Conservation (phyloP, 1,140 invertebrate species). For the Zaprionus lachaisei region DNA sequence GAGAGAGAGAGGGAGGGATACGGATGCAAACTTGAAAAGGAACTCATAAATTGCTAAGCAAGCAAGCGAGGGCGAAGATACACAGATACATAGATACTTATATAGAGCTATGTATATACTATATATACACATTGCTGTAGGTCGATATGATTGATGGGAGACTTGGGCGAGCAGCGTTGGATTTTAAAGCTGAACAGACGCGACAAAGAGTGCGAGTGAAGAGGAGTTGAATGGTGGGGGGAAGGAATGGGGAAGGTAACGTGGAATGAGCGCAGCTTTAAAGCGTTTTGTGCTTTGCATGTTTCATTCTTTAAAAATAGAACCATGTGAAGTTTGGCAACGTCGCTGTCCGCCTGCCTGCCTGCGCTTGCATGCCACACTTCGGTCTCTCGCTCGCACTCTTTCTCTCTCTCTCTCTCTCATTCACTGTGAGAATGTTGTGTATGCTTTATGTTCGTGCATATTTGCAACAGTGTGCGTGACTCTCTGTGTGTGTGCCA, state of each 20-base stretch:
- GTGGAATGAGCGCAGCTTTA: constrained; percentile 17
- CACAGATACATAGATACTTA: background rate
- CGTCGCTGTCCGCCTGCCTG: constrained; percentile 12
- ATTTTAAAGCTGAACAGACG: constrained; percentile 41
- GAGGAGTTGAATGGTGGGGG: too few relatives aligned
- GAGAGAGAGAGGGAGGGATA: background rate
- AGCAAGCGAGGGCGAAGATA: constrained; percentile 1
- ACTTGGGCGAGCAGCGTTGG: constrained; percentile 11
- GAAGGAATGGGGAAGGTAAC: background rate
- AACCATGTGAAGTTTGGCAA: constrained; percentile 60
- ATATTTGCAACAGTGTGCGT: constrained; percentile 2
- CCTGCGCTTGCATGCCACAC: constrained; percentile 1
- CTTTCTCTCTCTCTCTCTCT: background rate
- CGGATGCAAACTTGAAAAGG: constrained; percentile 10
- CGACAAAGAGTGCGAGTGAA: background rate
- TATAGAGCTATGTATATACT: constrained; percentile 5
- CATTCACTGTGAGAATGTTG: background rate
- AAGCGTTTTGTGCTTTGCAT: constrained; percentile 29
- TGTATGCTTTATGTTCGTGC: background rate
- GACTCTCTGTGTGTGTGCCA: constrained; percentile 29
- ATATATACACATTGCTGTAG: constrained; percentile 39
- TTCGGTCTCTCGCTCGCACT: background rate
- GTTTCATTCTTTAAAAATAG: constrained; percentile 52
- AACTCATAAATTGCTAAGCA: constrained; percentile 13
- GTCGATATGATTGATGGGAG: constrained; percentile 48